phyloP scores from a whole-genome alignment of 2,888 invertebrate species.

The Orchesella flavescens region DNA sequence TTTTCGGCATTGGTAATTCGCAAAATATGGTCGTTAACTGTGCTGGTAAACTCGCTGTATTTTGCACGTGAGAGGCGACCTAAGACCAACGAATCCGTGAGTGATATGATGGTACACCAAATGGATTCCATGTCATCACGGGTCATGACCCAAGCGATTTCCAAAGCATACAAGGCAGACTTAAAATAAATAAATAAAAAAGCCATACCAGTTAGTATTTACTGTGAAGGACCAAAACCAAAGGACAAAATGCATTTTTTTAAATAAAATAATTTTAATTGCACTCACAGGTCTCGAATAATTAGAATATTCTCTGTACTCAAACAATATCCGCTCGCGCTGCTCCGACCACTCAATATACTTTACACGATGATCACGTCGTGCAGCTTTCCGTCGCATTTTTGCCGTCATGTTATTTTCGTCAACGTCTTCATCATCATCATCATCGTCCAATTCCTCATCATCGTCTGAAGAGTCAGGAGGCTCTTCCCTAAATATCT shows the following conservation, averaged over 20 bases:
- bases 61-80: conserved; percentile 83
- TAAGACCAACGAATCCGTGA: conserved; percentile 84
- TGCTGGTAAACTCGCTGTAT: conserved; percentile 78
- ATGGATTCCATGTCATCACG: conserved; percentile 86
- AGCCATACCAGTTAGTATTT: too few relatives aligned
- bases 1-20: conserved; percentile 78
- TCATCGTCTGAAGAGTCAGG: conserved; percentile 72
- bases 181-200: too few relatives aligned
- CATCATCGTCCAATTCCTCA: conserved; percentile 73
- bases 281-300: conserved; percentile 84
- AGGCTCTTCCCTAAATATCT: conserved; percentile 70
- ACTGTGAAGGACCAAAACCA: too few relatives aligned
- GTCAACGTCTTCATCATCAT: conserved; percentile 73
- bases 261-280: too few relatives aligned
- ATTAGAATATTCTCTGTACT: conserved; percentile 92
- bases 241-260: too few relatives aligned
- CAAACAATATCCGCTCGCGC: conserved; percentile 87
- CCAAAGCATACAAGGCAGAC: conserved; percentile 75
- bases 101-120: conserved; percentile 88
- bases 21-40: conserved; percentile 83
- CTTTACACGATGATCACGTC: conserved; percentile 70
- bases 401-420: conserved; percentile 75
- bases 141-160: conserved; percentile 90
- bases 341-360: conserved; percentile 84
- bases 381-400: conserved; percentile 72